Percentiles rank a stretch among this genome's conserved stretches.
Evolutionary conservation across 2,888 invertebrate species (phyloP).

Genomic region (Rambutsinella grinnellia): DNA sequence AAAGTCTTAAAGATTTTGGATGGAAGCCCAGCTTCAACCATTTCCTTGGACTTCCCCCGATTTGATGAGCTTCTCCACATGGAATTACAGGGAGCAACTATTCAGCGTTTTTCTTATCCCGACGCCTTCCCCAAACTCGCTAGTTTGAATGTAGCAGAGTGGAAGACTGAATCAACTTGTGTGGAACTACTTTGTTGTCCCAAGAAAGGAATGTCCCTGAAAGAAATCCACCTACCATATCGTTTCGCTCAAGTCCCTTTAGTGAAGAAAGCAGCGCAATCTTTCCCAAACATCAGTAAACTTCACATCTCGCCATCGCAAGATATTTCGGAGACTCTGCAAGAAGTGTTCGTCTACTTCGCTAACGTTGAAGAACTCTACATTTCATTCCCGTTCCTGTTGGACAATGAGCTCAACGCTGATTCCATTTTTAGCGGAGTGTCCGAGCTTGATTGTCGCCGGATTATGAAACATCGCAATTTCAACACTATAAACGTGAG

Average conservation of each 20-base stretch:
- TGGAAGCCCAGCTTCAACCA: slow-evolving; percentile 5
- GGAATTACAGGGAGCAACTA: slow-evolving; percentile 39
- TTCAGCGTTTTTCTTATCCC: slow-evolving; percentile 33
- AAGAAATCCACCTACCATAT: slow-evolving; percentile 26
- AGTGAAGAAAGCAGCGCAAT: slow-evolving; percentile 9
- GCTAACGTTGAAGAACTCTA: slow-evolving; percentile 26
- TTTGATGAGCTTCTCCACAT: slow-evolving; percentile 25
- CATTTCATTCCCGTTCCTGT: slow-evolving; percentile 29
- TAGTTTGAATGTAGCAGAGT: slow-evolving; percentile 29
- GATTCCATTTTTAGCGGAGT: slow-evolving; percentile 45
- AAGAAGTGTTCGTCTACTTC: slow-evolving; percentile 24
- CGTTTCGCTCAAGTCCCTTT: slow-evolving; percentile 14
- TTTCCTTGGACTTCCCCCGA: slow-evolving; percentile 37
- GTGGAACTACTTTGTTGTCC: slow-evolving; percentile 9
- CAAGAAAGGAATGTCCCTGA: slow-evolving; percentile 5
- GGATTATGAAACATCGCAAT: slow-evolving; percentile 30
- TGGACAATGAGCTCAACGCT: slow-evolving; percentile 35
- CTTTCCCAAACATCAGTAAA: slow-evolving; percentile 33
- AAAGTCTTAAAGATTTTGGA: slow-evolving; percentile 19
- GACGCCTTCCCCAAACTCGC: slow-evolving; percentile 43
- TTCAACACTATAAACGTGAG: slow-evolving; percentile 24
- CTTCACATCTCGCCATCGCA: slow-evolving; percentile 25
- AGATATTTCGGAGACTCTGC: slow-evolving; percentile 20
- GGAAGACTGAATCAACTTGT: slow-evolving; percentile 25
- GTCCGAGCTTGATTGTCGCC: slow-evolving; percentile 28